Evolutionary conservation across 2,113 vertebrate species (phyloP).

Genomic region (Capra hircus): DNA sequence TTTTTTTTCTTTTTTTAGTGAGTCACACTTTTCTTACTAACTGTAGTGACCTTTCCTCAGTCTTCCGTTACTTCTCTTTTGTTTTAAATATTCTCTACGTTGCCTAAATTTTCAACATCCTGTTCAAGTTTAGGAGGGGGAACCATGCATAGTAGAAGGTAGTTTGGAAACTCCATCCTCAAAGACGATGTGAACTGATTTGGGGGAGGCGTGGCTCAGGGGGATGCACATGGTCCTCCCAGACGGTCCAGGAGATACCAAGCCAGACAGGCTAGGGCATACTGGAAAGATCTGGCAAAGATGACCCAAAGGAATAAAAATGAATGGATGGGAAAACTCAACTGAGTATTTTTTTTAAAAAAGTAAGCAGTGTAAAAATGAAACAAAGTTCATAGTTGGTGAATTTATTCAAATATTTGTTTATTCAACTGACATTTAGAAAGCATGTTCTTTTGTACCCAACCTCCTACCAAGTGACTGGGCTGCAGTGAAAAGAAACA

Average conservation of each 20-base stretch:
- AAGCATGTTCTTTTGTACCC: background rate
- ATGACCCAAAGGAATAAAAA: background rate
- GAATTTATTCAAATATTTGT: background rate
- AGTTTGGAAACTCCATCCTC: background rate
- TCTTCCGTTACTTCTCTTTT: background rate
- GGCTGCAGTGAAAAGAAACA: background rate
- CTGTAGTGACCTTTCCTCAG: background rate
- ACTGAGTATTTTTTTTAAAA: background rate
- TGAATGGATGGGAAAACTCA: background rate
- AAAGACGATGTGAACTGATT: background rate
- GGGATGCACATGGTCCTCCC: background rate
- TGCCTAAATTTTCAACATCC: background rate
- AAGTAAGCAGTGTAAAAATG: background rate
- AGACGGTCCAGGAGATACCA: background rate
- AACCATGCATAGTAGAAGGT: background rate
- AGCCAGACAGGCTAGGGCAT: background rate
- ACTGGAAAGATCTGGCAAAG: background rate
- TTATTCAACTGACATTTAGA: background rate
- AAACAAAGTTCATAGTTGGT: background rate
- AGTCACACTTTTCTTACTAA: constrained; percentile 40
- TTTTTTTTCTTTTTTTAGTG: background rate
- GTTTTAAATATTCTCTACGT: background rate
- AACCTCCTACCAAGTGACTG: background rate
- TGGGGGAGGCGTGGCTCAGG: fast-evolving
- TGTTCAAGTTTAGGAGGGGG: background rate